Evolutionary conservation across 2,113 vertebrate species (phyloP).

Genomic region (Raja brachyura): DNA sequence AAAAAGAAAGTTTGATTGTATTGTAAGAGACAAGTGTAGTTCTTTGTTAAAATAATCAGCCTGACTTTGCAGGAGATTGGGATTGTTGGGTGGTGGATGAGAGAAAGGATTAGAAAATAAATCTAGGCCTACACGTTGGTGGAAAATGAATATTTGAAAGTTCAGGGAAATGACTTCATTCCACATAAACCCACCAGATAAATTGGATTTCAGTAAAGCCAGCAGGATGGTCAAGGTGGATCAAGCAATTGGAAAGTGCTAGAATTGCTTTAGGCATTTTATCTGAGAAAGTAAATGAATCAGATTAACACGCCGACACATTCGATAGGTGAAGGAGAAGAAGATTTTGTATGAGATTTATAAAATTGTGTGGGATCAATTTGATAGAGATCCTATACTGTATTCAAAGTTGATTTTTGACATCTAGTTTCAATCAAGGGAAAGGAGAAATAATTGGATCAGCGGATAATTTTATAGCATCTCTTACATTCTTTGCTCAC

Average conservation of each 20-base stretch:
- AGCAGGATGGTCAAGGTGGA: not conserved
- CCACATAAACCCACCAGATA: not conserved
- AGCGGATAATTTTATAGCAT: not conserved
- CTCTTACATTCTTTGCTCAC: not conserved
- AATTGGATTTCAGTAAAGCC: not conserved
- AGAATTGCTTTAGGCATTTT: not conserved
- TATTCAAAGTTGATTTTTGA: not conserved
- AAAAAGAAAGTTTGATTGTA: not conserved
- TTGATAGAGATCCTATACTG: not conserved
- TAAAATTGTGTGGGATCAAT: not conserved
- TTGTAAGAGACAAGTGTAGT: not conserved
- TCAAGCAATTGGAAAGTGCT: not conserved
- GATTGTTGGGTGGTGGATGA: not conserved
- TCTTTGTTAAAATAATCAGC: not conserved
- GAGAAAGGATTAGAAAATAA: not conserved
- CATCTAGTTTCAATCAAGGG: not conserved
- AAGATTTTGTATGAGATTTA: not conserved
- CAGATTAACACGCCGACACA: not conserved
- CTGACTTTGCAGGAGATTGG: not conserved
- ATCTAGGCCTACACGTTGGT: not conserved
- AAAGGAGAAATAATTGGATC: not conserved
- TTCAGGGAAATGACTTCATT: not conserved
- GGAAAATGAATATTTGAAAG: not conserved
- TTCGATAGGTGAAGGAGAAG: not conserved
- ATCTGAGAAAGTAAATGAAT: not conserved